Conservation (phyloP, 2,888 invertebrate genomes). For the Saturnia pavonia region DNA sequence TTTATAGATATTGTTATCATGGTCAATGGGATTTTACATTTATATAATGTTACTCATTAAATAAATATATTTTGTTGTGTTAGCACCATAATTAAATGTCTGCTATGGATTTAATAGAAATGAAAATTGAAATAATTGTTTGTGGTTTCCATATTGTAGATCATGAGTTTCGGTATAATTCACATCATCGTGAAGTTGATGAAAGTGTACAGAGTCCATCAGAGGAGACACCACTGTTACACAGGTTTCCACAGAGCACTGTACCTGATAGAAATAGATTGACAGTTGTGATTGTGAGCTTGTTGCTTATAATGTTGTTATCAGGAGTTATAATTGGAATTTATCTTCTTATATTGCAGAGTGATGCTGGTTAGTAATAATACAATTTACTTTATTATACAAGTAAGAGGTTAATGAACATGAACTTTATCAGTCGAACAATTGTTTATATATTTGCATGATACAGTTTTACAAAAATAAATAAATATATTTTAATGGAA, state of each 20-base stretch:
- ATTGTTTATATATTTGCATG: neutral
- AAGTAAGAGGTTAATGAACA: neutral
- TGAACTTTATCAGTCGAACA: neutral
- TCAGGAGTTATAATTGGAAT: conserved; percentile 63
- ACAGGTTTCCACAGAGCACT: conserved; percentile 41
- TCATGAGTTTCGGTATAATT: conserved; percentile 59
- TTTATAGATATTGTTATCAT: conserved; percentile 10
- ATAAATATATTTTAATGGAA: too few species aligned
- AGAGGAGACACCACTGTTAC: conserved; percentile 58
- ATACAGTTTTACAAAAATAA: neutral
- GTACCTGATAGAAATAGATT: conserved; percentile 29
- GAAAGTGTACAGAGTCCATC: conserved; percentile 26
- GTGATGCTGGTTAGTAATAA: conserved; percentile 50
- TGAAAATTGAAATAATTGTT: conserved; percentile 24
- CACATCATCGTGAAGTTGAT: conserved; percentile 41
- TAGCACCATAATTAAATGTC: neutral
- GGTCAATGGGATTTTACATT: conserved; percentile 28
- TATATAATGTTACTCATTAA: neutral
- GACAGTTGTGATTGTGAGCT: conserved; percentile 47
- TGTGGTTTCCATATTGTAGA: conserved; percentile 41
- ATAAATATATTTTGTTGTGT: neutral
- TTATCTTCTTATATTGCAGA: conserved; percentile 63
- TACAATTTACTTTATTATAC: neutral
- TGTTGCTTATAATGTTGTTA: conserved; percentile 53
- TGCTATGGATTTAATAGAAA: neutral